Conservation (phyloP, 2,888 invertebrate species). For the Psylliodes chrysocephalus region DNA sequence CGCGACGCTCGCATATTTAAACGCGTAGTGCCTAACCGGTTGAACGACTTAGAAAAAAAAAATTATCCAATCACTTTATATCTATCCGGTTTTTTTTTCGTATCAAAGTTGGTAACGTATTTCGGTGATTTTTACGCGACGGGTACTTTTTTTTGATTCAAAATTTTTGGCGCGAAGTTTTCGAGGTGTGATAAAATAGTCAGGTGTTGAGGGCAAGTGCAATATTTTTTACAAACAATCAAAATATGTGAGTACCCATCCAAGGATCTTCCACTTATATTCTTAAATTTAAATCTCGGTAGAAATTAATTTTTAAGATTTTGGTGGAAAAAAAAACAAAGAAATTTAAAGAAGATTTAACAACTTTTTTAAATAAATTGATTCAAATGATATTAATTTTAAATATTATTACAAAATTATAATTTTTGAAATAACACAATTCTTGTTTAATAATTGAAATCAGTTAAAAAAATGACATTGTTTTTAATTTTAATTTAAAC, state of each 20-base stretch:
- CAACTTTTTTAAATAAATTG: too few species aligned
- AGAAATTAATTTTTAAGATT: too few species aligned
- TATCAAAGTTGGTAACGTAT: conserved; percentile 13
- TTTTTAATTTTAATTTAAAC: too few species aligned
- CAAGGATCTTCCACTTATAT: too few species aligned
- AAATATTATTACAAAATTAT: too few species aligned
- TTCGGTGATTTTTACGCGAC: conserved; percentile 18
- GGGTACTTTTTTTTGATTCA: conserved; percentile 27
- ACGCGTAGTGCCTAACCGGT: conserved; percentile 48
- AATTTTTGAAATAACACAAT: too few species aligned
- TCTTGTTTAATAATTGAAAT: too few species aligned
- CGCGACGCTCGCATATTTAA: conserved; percentile 54
- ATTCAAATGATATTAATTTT: too few species aligned
- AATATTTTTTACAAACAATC: conserved; percentile 47
- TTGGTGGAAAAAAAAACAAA: too few species aligned
- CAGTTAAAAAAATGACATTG: too few species aligned
- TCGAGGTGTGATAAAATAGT: conserved; percentile 33
- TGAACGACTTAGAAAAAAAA: conserved; percentile 22
- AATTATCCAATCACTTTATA: conserved; percentile 3
- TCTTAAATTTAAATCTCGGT: too few species aligned
- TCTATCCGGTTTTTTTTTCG: neutral
- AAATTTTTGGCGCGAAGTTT: conserved; percentile 43
- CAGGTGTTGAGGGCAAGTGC: conserved; percentile 46
- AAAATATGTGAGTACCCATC: conserved; percentile 46
- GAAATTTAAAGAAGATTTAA: too few species aligned